phyloP scores from a whole-genome alignment of 2,888 invertebrate species.

The Nemotelus nigrinus region DNA sequence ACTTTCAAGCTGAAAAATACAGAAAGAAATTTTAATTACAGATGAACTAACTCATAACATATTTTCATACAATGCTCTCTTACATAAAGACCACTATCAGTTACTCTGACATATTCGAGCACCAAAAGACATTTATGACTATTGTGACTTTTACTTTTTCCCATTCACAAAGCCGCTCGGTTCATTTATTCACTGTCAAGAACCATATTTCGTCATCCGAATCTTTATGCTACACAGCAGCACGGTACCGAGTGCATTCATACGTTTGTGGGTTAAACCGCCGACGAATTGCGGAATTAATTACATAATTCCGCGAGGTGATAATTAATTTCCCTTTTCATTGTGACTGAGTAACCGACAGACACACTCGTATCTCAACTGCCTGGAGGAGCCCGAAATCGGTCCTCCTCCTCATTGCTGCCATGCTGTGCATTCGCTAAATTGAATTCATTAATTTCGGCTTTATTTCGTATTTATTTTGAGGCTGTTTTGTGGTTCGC shows the following conservation, averaged over 20 bases:
- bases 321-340: constrained; percentile 28
- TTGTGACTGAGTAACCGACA: background rate
- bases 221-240: background rate
- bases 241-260: too few relatives aligned
- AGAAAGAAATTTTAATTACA: too few relatives aligned
- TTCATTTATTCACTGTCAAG: background rate
- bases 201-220: background rate
- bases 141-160: too few relatives aligned
- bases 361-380: background rate
- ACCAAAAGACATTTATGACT: too few relatives aligned
- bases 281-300: constrained; percentile 5
- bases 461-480: constrained; percentile 20
- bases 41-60: too few relatives aligned
- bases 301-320: constrained; percentile 14
- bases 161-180: background rate
- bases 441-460: constrained; percentile 20
- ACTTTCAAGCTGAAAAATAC: too few relatives aligned
- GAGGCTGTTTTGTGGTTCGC: constrained; percentile 5
- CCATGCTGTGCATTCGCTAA: background rate
- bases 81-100: too few relatives aligned
- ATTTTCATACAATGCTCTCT: too few relatives aligned
- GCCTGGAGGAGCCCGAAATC: constrained; percentile 6
- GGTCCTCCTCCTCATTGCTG: background rate
- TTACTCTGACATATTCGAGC: too few relatives aligned
- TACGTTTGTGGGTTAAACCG: background rate